Evolutionary conservation across 2,113 vertebrate species (phyloP), one percentile per base, ranked within the genome.

Genomic region (Channa argus): DNA sequence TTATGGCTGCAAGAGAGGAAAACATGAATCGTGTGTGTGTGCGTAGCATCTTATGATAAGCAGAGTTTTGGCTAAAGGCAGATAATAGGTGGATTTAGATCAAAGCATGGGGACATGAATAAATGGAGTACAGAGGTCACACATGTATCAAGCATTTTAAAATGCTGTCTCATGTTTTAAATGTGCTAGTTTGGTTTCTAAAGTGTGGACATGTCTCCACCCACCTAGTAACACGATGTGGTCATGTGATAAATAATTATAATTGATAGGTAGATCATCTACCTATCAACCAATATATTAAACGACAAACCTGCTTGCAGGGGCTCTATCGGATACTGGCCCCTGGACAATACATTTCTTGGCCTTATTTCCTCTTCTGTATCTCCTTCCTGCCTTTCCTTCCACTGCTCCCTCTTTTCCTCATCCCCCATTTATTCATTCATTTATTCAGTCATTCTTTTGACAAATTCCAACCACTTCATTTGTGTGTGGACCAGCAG

Each of bases 401-500:
- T 24, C 24, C 24, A 24, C 11, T 6, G 5, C 41, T 38, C 12
- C 34, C 15, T 50, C n/a, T n/a, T 51, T 39, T 15, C 49, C 12
- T 69, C 44, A 58, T 24, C 24, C 24, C 24, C 24, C 24, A 24
- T 15, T 38, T 4, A 36, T 60, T 43, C 36, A 60, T 11, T 69
- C 44, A 58, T 24, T 24, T 24, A 24, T 15, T 43, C 36, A 60
- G 7, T n/a, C 59, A 9, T 63, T 44, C 11, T 52, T 68, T 65
- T 52, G 54, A 62, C 43, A 64, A 51, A 43, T 39, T 88, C 81
- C 86, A 12, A 60, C 64, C 53, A 74, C 70, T 55, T 64, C 36
- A 86, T 93, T 71, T 86, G 74, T 87, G 88, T 82, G 83, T 82
- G 85, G 78, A 69, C 70, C 84, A 87, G 87, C 63, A 54, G 82